These are phyloP conservation scores for Drosophila cracens DNA, from an alignment of 2,888 invertebrate genomes.

Conservation along the genomic window DNA sequence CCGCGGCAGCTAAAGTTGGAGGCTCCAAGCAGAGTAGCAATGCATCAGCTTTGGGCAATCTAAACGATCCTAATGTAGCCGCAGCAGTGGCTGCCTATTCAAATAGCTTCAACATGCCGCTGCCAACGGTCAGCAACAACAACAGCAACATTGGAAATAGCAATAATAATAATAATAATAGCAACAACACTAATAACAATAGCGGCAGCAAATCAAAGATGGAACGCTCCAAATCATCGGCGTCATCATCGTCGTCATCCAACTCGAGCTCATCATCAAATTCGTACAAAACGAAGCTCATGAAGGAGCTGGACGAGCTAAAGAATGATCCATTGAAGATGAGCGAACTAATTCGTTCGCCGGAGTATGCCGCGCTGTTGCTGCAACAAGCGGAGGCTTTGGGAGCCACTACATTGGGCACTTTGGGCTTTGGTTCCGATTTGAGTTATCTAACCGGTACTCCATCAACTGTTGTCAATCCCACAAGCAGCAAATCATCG, in stretches of 20 bases:
- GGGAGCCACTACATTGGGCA: slow-evolving; percentile 84
- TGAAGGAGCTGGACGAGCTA: slow-evolving; percentile 84
- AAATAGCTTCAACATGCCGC: slow-evolving; percentile 81
- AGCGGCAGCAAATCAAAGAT: slow-evolving; percentile 77
- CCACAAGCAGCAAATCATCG: slow-evolving; percentile 64
- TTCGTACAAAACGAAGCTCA: slow-evolving; percentile 84
- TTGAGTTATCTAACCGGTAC: slow-evolving; percentile 83
- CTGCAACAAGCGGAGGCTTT: slow-evolving; percentile 85
- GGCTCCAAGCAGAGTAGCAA: slow-evolving; percentile 67
- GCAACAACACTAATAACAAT: slow-evolving; percentile 39
- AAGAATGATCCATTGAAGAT: slow-evolving; percentile 85
- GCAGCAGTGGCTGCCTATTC: slow-evolving; percentile 81
- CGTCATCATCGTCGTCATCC: slow-evolving; percentile 80
- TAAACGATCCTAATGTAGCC: slow-evolving; percentile 80
- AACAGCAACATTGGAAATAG: slow-evolving; percentile 34
- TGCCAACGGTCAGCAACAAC: slow-evolving; percentile 50
- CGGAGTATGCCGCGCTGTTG: slow-evolving; percentile 84
- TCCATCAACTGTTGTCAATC: slow-evolving; percentile 23
- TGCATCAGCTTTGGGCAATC: slow-evolving; percentile 39
- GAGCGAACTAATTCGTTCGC: slow-evolving; percentile 84
- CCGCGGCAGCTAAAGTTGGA: slow-evolving; percentile 84
- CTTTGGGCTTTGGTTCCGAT: slow-evolving; percentile 83
- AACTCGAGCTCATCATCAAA: slow-evolving; percentile 82
- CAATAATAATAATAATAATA: slow-evolving; percentile 32
- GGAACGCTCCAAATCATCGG: slow-evolving; percentile 80